Conservation (phyloP, 2,888 invertebrate genomes). For the Acleris holmiana region DNA sequence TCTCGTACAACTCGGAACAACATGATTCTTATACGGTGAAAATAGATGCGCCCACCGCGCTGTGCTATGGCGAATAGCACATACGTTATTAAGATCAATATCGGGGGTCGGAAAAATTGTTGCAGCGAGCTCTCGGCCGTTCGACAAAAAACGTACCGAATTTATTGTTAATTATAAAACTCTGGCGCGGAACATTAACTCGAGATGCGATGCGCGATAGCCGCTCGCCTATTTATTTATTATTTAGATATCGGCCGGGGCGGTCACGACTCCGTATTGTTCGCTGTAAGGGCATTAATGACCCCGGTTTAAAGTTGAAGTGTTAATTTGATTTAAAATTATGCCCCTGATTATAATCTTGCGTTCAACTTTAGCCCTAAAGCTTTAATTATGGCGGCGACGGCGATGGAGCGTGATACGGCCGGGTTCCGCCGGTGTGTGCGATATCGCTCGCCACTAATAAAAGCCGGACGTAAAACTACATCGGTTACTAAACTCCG, state of each 20-base stretch:
- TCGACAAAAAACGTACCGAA: slow-evolving; percentile 79
- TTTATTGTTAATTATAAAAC: slow-evolving; percentile 85
- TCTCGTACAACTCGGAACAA: neutral
- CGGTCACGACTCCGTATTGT: slow-evolving; percentile 83
- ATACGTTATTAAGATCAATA: slow-evolving; percentile 77
- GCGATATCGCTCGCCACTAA: slow-evolving; percentile 51
- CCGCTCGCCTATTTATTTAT: slow-evolving; percentile 81
- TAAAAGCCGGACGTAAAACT: slow-evolving; percentile 55
- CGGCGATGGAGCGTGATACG: slow-evolving; percentile 68
- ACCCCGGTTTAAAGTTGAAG: slow-evolving; percentile 83
- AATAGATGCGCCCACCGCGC: slow-evolving; percentile 48
- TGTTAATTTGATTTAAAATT: slow-evolving; percentile 85
- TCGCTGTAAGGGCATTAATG: slow-evolving; percentile 81
- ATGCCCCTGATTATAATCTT: slow-evolving; percentile 79
- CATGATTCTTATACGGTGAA: slow-evolving; percentile 21
- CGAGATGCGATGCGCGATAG: slow-evolving; percentile 77
- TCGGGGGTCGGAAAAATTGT: slow-evolving; percentile 73
- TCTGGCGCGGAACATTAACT: slow-evolving; percentile 78
- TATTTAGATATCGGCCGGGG: slow-evolving; percentile 80
- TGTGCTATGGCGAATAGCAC: slow-evolving; percentile 39
- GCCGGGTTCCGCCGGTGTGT: slow-evolving; percentile 45
- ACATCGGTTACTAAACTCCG: slow-evolving; percentile 53
- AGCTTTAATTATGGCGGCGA: slow-evolving; percentile 77
- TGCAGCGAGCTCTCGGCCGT: slow-evolving; percentile 62
- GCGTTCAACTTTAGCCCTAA: slow-evolving; percentile 77